Evolutionary conservation across 2,888 invertebrate species (phyloP).

Genomic region (Drosophila mimetica): DNA sequence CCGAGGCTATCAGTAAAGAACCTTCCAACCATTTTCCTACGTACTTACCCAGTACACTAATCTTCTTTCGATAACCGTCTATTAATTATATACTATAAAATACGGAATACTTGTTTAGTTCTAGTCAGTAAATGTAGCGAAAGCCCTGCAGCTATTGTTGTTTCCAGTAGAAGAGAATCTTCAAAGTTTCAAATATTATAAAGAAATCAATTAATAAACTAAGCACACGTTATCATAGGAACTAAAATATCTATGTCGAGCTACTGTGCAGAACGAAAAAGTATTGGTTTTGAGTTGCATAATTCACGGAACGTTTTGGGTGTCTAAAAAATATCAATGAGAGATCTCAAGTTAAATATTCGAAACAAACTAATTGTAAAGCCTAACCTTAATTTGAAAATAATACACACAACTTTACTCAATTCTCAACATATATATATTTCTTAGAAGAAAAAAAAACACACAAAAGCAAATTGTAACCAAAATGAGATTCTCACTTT

Average conservation of each 20-base stretch:
- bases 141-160: slow-evolving; percentile 76
- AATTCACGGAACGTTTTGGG: slow-evolving; percentile 52
- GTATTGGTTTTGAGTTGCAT: slow-evolving; percentile 62
- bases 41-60: slow-evolving; percentile 25
- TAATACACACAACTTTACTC: slow-evolving; percentile 39
- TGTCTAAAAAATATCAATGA: slow-evolving; percentile 36
- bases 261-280: slow-evolving; percentile 54
- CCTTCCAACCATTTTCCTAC: slow-evolving; percentile 70
- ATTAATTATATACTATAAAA: slow-evolving; percentile 16
- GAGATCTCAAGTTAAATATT: slow-evolving; percentile 21
- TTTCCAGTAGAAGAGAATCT: slow-evolving; percentile 33
- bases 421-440: slow-evolving; percentile 34
- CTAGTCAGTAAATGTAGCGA: slow-evolving; percentile 29
- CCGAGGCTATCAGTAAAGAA: slow-evolving; percentile 79
- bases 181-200: slow-evolving; percentile 27
- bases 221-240: slow-evolving; percentile 16
- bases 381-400: slow-evolving; percentile 30
- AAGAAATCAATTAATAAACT: slow-evolving; percentile 9
- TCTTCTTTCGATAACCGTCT: slow-evolving; percentile 35
- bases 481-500: slow-evolving; percentile 52
- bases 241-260: slow-evolving; percentile 56
- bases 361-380: slow-evolving; percentile 19
- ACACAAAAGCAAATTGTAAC: slow-evolving; percentile 56
- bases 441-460: slow-evolving; percentile 36
- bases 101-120: slow-evolving; percentile 19